Evolutionary conservation across 2,888 invertebrate species (phyloP), one percentile per base, ranked within the genome.

Genomic region (Synergus gifuensis): DNA sequence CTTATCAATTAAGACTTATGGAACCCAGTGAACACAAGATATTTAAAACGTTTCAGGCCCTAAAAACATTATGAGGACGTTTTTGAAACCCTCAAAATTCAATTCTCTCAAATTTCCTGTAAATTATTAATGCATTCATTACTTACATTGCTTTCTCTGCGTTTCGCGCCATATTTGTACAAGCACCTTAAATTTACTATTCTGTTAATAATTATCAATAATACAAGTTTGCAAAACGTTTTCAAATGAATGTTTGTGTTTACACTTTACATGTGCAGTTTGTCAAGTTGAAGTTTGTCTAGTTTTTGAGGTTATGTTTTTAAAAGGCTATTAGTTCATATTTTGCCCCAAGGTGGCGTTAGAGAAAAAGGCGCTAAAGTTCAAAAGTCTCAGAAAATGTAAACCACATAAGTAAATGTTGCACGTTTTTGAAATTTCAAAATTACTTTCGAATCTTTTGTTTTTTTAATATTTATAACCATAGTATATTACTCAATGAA

Each of bases 101-200:
- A 28, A 36, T 76, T 36, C 18, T 58, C 36, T 36, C 36, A 36
- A 36, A 36, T 36, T 36, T 36, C 5, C 36, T 0, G 5, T 7
- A 36, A 36, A 36, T 36, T 36, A 0, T 36, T 36, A 36, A 36
- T 7, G 36, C 7, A 36, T 36, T 36, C 5, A 36, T 18, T 64
- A 93, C 94, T 94, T 92, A 94, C 95, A 96, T 96, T 54, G 96
- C 95, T 88, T 96, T 96, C 88, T 96, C 96, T 82, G 95, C 95
- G 92, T 95, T 96, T 90, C 96, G 93, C 40, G 96, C 96, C 96
- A 36, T 36, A 7, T 36, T 36, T 36, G 36, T 36, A 36, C 36
- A 36, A 36, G 36, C 7, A 7, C 5, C 5, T 36, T 36, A 0
- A 36, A 36, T 36, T 36, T 5, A 36, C 5, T 36, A 5, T 36